Conservation (phyloP, 2,113 vertebrate species). For the Glaucidium brasilianum region DNA sequence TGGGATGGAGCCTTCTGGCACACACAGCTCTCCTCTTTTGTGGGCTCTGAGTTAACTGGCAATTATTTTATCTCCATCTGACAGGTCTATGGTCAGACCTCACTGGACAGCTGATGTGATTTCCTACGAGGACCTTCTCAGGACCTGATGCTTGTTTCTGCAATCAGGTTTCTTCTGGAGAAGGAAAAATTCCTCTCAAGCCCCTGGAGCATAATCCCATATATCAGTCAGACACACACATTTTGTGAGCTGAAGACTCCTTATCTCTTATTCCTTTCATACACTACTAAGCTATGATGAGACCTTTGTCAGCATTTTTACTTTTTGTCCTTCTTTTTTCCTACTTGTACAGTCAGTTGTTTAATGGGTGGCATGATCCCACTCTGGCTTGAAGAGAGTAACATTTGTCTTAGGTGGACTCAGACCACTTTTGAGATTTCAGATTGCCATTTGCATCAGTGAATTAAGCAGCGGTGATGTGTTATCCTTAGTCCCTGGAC, state of each 20-base stretch:
- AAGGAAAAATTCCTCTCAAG: neutral
- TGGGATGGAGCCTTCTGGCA: constrained; percentile 8
- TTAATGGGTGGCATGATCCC: neutral
- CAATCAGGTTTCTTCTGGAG: neutral
- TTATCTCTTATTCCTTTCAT: neutral
- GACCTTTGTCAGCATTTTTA: neutral
- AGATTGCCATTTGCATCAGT: neutral
- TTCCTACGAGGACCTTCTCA: neutral
- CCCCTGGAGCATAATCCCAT: neutral
- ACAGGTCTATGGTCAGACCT: neutral
- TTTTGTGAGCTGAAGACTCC: neutral
- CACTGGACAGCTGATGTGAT: neutral
- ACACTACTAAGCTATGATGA: neutral
- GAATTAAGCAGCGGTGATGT: neutral
- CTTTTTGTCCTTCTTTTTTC: neutral
- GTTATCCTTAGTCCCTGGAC: neutral
- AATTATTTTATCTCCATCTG: neutral
- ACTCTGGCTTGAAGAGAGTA: neutral
- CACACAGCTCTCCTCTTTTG: neutral
- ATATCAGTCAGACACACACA: neutral
- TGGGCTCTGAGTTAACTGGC: neutral
- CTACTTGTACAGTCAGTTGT: neutral
- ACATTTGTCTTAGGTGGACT: neutral
- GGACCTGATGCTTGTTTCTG: neutral
- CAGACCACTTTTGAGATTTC: neutral